These are phyloP conservation scores for Melanerpes aurifrons DNA, from an alignment of 2,113 vertebrate genomes.

Conservation along the genomic window DNA sequence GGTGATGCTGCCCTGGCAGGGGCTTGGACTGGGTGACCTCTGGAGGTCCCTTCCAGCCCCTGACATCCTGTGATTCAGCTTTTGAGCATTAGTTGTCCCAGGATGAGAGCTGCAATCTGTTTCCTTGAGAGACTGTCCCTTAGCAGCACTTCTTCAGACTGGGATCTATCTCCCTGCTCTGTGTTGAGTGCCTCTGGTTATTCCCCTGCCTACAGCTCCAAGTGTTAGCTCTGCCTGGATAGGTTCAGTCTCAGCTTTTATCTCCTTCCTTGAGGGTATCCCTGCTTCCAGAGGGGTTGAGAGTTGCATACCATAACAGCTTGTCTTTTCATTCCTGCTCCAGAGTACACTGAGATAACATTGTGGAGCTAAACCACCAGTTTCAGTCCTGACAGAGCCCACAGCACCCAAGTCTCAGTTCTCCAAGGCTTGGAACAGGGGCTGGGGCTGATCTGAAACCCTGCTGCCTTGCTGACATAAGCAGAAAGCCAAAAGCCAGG, in stretches of 20 bases:
- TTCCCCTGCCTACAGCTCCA: not conserved
- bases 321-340: not conserved
- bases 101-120: not conserved
- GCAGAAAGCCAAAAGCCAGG: not conserved
- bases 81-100: not conserved
- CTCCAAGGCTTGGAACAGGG: not conserved
- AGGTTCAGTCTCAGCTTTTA: not conserved
- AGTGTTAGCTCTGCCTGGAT: not conserved
- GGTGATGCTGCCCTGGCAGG: no score
- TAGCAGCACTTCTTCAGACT: not conserved
- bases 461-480: constrained; percentile 2
- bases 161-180: not conserved
- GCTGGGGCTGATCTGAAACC: not conserved
- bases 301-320: not conserved
- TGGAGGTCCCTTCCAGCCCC: no score
- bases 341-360: not conserved
- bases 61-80: not conserved
- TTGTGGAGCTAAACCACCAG: not conserved
- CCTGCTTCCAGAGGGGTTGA: not conserved
- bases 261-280: not conserved
- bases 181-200: not conserved
- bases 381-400: not conserved
- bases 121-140: not conserved
- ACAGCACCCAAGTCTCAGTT: not conserved
- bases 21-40: no score